Base-by-base conservation (phyloP, 2,888 invertebrate genomes). In the Leptarthrus brevirostris region DNA sequence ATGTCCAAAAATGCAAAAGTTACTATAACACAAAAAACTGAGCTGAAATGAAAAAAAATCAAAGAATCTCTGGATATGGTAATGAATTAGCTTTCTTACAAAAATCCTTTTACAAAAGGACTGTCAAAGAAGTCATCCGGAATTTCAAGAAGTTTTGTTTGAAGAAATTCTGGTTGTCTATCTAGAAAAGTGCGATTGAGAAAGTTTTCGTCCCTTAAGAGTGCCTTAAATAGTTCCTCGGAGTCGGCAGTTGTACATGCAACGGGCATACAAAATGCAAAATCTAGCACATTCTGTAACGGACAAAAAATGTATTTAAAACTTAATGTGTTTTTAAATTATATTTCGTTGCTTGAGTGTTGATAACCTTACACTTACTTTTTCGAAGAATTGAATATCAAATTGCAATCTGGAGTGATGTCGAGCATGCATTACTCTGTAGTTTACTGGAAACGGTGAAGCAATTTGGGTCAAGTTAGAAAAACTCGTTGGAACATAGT, bases 261-360 rank as follows among this genome's bases (percentile, higher is more conserved):
- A 74, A 52, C 10, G 10, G 77, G 77, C 34, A 77, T 71, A 72
- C 77, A 77, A 14, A 77, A 74, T 16, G 76, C 77, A n/a, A 77
- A 61, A 61, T 77, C 76, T 14, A 77, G 16, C 8, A 77, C 74
- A 36, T 75, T 74, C 77, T 77, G 30, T 3, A 40, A 8, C 47
- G n/a, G n/a, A n/a, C n/a, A n/a, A n/a, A n/a, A n/a, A n/a, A n/a
- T n/a, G n/a, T n/a, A n/a, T n/a, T n/a, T n/a, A n/a, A n/a, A n/a
- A n/a, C n/a, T n/a, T n/a, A n/a, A n/a, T n/a, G n/a, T n/a, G n/a
- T n/a, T n/a, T n/a, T n/a, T n/a, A n/a, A n/a, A n/a, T n/a, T n/a
- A n/a, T n/a, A n/a, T n/a, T n/a, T n/a, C n/a, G n/a, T n/a, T n/a
- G n/a, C n/a, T n/a, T n/a, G n/a, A n/a, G n/a, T n/a, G n/a, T n/a